Conservation (phyloP, 2,797 vertebrate genomes). For the Myripristis jacobus region DNA sequence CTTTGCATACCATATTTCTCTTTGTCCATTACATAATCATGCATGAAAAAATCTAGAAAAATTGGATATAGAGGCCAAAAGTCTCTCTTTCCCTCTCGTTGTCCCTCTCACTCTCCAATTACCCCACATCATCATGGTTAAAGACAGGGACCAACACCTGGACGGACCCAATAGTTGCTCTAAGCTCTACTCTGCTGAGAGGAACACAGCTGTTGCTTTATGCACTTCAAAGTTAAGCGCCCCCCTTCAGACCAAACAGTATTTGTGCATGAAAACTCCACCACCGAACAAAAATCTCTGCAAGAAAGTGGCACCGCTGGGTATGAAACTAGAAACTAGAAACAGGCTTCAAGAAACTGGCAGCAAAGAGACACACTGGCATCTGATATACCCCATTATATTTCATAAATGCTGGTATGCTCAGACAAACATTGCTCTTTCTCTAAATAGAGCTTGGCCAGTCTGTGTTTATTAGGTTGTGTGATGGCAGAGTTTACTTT, state of each 20-base stretch:
- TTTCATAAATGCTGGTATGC: constrained; percentile 58
- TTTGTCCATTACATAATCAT: background rate
- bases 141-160: constrained; percentile 31
- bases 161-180: constrained; percentile 5
- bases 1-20: too few species aligned
- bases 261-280: constrained; percentile 21
- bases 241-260: background rate
- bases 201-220: constrained; percentile 47
- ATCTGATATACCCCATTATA: constrained; percentile 39
- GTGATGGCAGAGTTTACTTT: constrained; percentile 67
- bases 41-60: constrained; percentile 1
- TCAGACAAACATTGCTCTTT: constrained; percentile 56
- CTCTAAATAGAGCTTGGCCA: constrained; percentile 55
- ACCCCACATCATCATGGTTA: background rate
- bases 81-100: too few species aligned
- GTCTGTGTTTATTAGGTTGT: constrained; percentile 56
- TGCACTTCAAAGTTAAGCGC: constrained; percentile 36
- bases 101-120: background rate
- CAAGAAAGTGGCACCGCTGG: background rate
- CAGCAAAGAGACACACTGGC: constrained; percentile 35
- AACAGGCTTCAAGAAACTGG: constrained; percentile 17
- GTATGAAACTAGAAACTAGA: constrained; percentile 17
- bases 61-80: background rate
- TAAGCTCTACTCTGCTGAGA: constrained; percentile 12
- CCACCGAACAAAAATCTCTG: constrained; percentile 9